phyloP scores from a whole-genome alignment of 1,140 invertebrate genomes.

The Acromyrmex charruanus region DNA sequence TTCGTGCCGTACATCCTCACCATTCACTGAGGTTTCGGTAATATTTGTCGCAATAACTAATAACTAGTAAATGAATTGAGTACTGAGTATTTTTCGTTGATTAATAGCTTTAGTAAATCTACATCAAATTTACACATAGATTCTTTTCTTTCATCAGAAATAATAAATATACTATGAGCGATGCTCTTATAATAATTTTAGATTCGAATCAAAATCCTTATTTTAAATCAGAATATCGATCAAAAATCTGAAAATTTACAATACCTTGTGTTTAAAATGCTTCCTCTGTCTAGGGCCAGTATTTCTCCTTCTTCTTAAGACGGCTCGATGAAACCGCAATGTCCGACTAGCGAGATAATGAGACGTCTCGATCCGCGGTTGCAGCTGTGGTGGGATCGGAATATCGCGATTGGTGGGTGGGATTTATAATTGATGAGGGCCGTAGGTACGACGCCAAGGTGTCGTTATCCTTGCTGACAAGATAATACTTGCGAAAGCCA shows the following conservation, averaged over 20 bases:
- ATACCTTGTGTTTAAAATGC: not conserved
- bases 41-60: too few relatives aligned
- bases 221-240: not conserved
- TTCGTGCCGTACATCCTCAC: too few relatives aligned
- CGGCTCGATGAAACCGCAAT: conserved; percentile 66
- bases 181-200: not conserved
- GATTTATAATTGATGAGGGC: conserved; percentile 85
- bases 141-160: not conserved
- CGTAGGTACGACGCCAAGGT: conserved; percentile 82
- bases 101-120: not conserved
- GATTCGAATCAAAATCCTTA: not conserved
- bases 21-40: too few relatives aligned
- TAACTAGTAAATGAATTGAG: too few relatives aligned
- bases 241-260: not conserved
- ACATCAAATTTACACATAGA: not conserved
- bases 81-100: not conserved
- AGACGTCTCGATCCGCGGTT: conserved; percentile 80
- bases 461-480: conserved; percentile 84
- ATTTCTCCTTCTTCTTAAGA: conserved; percentile 19
- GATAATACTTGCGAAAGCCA: conserved; percentile 84
- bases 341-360: conserved; percentile 75
- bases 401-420: conserved; percentile 80
- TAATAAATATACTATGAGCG: not conserved
- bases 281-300: not conserved
- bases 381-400: conserved; percentile 77